Base-by-base conservation (phyloP, 2,797 vertebrate genomes). In the Strix occidentalis region DNA sequence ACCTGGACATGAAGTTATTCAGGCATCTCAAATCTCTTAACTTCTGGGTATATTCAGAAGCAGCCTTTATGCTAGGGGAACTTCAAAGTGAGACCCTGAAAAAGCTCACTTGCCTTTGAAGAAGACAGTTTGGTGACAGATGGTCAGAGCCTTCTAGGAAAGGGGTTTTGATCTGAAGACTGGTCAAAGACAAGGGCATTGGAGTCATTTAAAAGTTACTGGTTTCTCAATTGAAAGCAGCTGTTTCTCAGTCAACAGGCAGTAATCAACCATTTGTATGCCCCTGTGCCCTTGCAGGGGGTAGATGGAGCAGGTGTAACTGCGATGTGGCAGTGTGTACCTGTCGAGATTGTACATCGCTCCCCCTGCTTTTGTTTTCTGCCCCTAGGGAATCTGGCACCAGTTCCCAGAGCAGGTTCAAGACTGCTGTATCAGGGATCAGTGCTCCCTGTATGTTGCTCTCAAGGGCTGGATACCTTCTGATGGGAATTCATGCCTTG, bases 151-250 rank as follows among this genome's bases (percentile, higher is more conserved):
- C n/a, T 72, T 89, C 29, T 60, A 61, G 89, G 39, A 84, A 33
- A 16, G 31, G 17, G 28, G 5, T 43, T 91, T 91, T 94, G 53
- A 11, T 88, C 17, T 65, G 74, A 78, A 24, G 24, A 51, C 37
- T 0, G 0, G 24, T 53, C 31, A 29, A 46, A 33, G 11, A 35
- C 20, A 64, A 72, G 35, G 57, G 19, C 4, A 3, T 4, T 71
- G 61, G 50, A 88, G 53, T 77, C 0, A 48, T 81, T 71, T 84
- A 39, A 41, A 28, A 63, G 41, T 68, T 89, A 45, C 28, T 60
- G 57, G 3, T 48, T 89, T 31, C 24, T 93, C 14, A 37, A 15
- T 5, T 69, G 83, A 65, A 86, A 69, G 50, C 54, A 83, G 37
- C 57, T 84, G 33, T 75, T 90, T 41, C 35, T 90, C 33, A 25